A percentile compares a stretch with the other conserved stretches of the same genome.
Conservation (phyloP, 2,888 invertebrate genomes). For the Aleiodes testaceus region DNA sequence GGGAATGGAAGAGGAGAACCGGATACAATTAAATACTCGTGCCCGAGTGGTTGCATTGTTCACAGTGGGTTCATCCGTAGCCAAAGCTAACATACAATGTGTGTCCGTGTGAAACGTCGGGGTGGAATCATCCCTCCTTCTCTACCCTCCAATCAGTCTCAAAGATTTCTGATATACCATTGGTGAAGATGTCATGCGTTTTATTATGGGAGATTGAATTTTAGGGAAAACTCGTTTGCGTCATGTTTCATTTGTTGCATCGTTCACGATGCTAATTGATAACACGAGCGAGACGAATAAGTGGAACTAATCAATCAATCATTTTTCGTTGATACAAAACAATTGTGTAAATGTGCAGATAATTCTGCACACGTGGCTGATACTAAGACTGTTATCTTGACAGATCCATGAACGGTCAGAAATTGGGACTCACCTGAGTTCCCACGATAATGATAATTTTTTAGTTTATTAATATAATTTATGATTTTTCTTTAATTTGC, state of each 20-base stretch:
- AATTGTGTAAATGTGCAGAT: background rate
- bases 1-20: conserved; percentile 48
- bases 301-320: background rate
- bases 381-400: conserved; percentile 46
- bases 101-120: conserved; percentile 42
- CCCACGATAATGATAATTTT: conserved; percentile 12
- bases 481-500: too few species aligned
- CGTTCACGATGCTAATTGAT: conserved; percentile 35
- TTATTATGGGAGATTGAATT: conserved; percentile 53
- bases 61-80: conserved; percentile 44
- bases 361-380: conserved; percentile 20
- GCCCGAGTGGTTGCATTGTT: conserved; percentile 62
- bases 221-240: conserved; percentile 52
- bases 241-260: conserved; percentile 56
- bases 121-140: background rate
- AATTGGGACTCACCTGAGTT: conserved; percentile 16
- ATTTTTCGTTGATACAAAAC: conserved; percentile 1
- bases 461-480: too few species aligned
- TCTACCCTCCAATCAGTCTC: conserved; percentile 8
- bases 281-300: conserved; percentile 60
- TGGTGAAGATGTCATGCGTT: conserved; percentile 13
- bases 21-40: conserved; percentile 66
- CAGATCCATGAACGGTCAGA: conserved; percentile 39
- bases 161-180: conserved; percentile 38
- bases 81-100: conserved; percentile 32